Base-by-base conservation (phyloP, 2,888 invertebrate genomes). In the Electrophaes corylata region DNA sequence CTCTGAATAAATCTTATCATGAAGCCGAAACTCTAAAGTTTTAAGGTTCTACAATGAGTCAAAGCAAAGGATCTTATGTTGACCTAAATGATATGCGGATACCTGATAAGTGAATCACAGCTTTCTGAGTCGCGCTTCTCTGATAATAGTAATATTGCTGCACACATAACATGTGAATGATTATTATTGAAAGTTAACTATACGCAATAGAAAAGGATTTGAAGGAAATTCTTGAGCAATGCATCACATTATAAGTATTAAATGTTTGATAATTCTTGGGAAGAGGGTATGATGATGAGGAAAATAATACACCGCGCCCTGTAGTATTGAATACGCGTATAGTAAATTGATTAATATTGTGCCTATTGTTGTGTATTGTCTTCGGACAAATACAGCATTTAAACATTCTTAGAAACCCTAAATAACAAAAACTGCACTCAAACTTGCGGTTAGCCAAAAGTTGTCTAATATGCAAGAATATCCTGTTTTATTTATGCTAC, bases 21-120 rank as follows among this genome's bases (percentile, higher is more conserved):
- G 43, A 31, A 49, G 5, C 29, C 12, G 35, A 26, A 31, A 39
- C 35, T 73, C 31, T 44, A 50, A 58, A 64, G 71, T 54, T 66
- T 65, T 53, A 60, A 69, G 72, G 70, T 73, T 65, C 72, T 37
- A 59, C 61, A 66, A 62, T 79, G 81, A 79, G 57, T 82, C 79
- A 81, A 70, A 66, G 57, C 58, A 55, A 61, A 67, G 57, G 64
- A 62, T 65, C 66, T 67, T 62, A 69, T 74, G 73, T 75, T 79
- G 80, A 80, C 79, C 79, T 72, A 75, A 69, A 79, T 79, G 76
- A 72, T 71, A 71, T 64, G 61, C 66, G 67, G 70, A 71, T 78
- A 73, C 75, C 73, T 78, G 60, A 68, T 71, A 69, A 65, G 67
- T 82, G 81, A 82, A 69, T 81, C 79, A 82, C 56, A 65, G 64